These are phyloP conservation scores for Tigriopus japonicus DNA, from an alignment of 1,140 invertebrate genomes.

Conservation along the genomic window DNA sequence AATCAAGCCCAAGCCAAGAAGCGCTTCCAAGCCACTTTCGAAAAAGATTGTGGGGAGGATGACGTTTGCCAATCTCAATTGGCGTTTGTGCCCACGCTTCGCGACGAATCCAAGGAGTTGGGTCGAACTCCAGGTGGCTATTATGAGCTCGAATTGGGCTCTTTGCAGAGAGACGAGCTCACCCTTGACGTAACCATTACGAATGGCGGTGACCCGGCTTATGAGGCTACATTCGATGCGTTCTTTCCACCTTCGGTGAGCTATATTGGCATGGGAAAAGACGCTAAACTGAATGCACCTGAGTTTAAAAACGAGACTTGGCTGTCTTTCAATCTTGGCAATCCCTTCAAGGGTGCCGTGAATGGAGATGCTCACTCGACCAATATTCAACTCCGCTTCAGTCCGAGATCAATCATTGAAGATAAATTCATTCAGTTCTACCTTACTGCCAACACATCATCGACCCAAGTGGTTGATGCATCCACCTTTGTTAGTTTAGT, in stretches of 20 bases:
- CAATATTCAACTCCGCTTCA: conserved; percentile 51
- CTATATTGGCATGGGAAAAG: conserved; percentile 46
- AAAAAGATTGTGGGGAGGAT: conserved; percentile 78
- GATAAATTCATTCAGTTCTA: conserved; percentile 45
- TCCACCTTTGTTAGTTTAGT: conserved; percentile 30
- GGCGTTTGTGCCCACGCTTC: conserved; percentile 40
- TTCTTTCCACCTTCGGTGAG: conserved; percentile 51
- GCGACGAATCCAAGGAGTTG: not conserved
- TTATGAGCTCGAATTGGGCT: conserved; percentile 15
- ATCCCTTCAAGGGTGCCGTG: conserved; percentile 53
- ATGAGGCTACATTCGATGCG: conserved; percentile 65
- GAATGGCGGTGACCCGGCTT: conserved; percentile 71
- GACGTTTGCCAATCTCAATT: conserved; percentile 73
- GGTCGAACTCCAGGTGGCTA: not conserved
- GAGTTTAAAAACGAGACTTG: conserved; percentile 30
- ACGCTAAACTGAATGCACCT: conserved; percentile 19
- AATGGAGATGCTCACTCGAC: conserved; percentile 18
- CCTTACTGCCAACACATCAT: conserved; percentile 71
- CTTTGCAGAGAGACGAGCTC: conserved; percentile 36
- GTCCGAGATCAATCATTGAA: conserved; percentile 47
- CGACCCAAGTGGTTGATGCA: conserved; percentile 33
- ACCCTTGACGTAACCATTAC: conserved; percentile 48
- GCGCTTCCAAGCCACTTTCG: conserved; percentile 63
- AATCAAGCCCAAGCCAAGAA: conserved; percentile 65
- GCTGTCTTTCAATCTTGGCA: conserved; percentile 50